Base-by-base conservation (phyloP, 2,888 invertebrate genomes). In the Troides helena region DNA sequence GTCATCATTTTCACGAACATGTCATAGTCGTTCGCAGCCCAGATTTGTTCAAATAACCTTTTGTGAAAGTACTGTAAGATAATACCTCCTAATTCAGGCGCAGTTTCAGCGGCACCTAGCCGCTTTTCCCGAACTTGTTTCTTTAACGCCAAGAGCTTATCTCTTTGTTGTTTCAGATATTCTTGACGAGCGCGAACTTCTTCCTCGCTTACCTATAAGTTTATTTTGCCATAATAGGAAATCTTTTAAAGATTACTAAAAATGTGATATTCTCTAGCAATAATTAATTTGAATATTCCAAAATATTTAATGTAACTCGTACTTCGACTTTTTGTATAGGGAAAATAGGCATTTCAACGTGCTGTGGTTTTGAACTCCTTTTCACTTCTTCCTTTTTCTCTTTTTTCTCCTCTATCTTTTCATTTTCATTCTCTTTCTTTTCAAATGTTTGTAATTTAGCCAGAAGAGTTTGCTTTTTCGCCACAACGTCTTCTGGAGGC, bases 1-100 rank as follows among this genome's bases (percentile, higher is more conserved):
- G 96, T 96, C 98, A 98, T 98, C 95, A 98, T 96, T 73, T 96
- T 95, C 70, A 96, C 96, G 83, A 98, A 98, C 87, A 98, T 96
- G 74, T 96, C 95, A 78, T 96, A 97, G 86, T 98, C 98, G 81
- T 98, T 98, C 0, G 98, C 98, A 0, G 98, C 98, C 97, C 98
- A 97, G 71, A 98, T 97, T 93, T 97, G 95, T 80, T 94, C 94
- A 77, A 95, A 95, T 6, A 94, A 86, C 18, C 94, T 92, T 69
- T 94, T 93, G 76, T 95, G 94, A 75, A 95, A 94, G 76, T 94
- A 94, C 18, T 94, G 46, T 46, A 46, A 39, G 14, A 46, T 46
- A 12, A 18, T 75, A 86, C 89, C 88, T 77, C 86, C 88, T 71
- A 83, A 79, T 62, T 92, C 92, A 0, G 88, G 88, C 67, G 94